These are phyloP conservation scores for Micronycteris hirsuta DNA, from an alignment of 2,113 vertebrate species.

Conservation along the genomic window DNA sequence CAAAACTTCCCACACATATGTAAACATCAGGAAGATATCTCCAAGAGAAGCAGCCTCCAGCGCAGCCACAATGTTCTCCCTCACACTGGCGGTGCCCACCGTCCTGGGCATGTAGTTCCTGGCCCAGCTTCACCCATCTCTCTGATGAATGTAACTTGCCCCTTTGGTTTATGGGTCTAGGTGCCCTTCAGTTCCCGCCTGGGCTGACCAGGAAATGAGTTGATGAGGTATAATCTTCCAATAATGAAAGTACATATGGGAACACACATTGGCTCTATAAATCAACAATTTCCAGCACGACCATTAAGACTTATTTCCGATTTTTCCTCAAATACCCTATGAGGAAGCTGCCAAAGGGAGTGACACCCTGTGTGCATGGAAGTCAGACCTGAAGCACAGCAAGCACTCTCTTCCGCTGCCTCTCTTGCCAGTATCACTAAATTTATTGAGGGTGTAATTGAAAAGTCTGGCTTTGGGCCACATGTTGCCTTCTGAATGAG, in stretches of 20 bases:
- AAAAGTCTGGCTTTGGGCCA: slow-evolving; percentile 46
- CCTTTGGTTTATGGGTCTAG: neutral
- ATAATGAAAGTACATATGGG: slow-evolving; percentile 51
- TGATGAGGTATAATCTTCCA: slow-evolving; percentile 11
- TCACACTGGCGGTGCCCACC: neutral
- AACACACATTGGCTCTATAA: slow-evolving; percentile 50
- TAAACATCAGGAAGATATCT: neutral
- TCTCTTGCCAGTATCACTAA: slow-evolving; percentile 10
- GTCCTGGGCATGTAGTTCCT: neutral
- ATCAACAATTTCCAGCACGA: neutral
- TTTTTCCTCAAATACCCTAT: neutral
- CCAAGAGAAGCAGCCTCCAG: neutral
- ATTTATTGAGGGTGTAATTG: slow-evolving; percentile 32
- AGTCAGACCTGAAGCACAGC: slow-evolving; percentile 31
- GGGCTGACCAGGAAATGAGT: slow-evolving; percentile 42
- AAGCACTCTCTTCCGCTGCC: neutral
- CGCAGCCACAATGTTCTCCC: neutral
- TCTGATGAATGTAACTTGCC: neutral
- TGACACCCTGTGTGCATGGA: neutral
- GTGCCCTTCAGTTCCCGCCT: neutral
- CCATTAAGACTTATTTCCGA: neutral
- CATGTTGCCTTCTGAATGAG: neutral
- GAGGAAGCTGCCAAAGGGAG: neutral
- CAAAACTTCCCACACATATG: neutral
- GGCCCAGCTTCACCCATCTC: neutral